phyloP scores from a whole-genome alignment of 2,113 vertebrate genomes.

The Fulica atra region DNA sequence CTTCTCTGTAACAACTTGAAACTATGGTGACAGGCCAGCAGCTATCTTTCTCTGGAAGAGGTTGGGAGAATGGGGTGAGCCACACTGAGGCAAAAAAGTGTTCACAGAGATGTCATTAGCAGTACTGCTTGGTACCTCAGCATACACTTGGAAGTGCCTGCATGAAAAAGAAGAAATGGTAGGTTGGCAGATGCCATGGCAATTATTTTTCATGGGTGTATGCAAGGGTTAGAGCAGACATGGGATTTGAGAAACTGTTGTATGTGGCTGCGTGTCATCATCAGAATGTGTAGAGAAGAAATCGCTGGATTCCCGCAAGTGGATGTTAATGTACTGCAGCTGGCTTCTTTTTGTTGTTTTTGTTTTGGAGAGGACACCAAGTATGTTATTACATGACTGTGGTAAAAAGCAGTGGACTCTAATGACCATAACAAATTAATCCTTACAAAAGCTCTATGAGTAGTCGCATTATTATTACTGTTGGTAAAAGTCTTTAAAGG shows the following conservation, averaged over 20 bases:
- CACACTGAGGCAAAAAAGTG: not conserved
- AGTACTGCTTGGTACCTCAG: not conserved
- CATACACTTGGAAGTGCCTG: not conserved
- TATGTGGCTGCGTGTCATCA: not conserved
- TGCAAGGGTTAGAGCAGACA: not conserved
- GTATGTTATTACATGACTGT: not conserved
- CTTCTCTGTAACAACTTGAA: not conserved
- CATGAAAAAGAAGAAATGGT: not conserved
- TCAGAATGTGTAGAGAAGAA: not conserved
- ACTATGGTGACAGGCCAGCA: not conserved
- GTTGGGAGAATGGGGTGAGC: not conserved
- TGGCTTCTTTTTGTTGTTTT: not conserved
- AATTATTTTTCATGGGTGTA: not conserved
- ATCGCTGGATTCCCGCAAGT: rapidly evolving
- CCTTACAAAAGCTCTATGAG: slow-evolving; percentile 25
- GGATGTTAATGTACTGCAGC: not conserved
- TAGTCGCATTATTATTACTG: slow-evolving; percentile 10
- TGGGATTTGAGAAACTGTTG: not conserved
- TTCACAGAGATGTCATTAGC: not conserved
- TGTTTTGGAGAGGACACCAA: not conserved
- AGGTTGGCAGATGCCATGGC: not conserved
- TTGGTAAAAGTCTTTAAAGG: slow-evolving; percentile 22
- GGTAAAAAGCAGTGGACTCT: slow-evolving; percentile 1
- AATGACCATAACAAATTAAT: slow-evolving; percentile 44
- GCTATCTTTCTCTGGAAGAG: not conserved